A percentile compares a stretch with the other conserved stretches of the same genome.
These are phyloP conservation scores for Amphipyra berbera DNA, from an alignment of 2,888 invertebrate species.

Conservation along the genomic window DNA sequence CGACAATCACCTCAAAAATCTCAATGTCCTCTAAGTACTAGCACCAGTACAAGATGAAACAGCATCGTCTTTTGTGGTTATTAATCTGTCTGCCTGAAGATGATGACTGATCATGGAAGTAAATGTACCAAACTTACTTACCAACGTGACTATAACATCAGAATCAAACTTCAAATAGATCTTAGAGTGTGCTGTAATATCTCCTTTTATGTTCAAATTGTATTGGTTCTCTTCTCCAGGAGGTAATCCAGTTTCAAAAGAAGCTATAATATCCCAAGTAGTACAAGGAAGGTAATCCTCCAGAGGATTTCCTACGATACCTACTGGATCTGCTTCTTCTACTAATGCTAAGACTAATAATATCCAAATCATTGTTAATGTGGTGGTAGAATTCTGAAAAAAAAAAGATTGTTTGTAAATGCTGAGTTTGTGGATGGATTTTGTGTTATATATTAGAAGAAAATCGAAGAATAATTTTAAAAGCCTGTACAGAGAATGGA, in stretches of 20 bases:
- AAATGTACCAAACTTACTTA: constrained; percentile 41
- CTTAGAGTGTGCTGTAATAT: constrained; percentile 36
- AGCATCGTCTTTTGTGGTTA: too few species aligned
- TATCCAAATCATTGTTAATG: constrained; percentile 18
- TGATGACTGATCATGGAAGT: too few species aligned
- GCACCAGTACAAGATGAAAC: too few species aligned
- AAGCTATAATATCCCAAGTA: constrained; percentile 42
- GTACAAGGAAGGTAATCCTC: constrained; percentile 47
- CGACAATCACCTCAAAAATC: too few species aligned
- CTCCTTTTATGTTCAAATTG: constrained; percentile 39
- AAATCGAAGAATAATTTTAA: too few species aligned
- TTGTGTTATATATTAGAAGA: too few species aligned
- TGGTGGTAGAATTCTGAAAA: neutral
- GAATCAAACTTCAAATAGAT: constrained; percentile 58
- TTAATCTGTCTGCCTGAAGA: too few species aligned
- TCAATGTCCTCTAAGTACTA: too few species aligned
- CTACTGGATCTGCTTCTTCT: neutral
- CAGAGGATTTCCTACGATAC: constrained; percentile 4
- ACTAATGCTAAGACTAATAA: neutral
- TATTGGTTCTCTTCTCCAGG: constrained; percentile 67
- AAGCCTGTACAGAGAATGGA: too few species aligned
- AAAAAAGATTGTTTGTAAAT: neutral
- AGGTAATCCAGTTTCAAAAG: constrained; percentile 54
- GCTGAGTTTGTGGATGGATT: too few species aligned
- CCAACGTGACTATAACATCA: constrained; percentile 57